Evolutionary conservation across 2,797 vertebrate species (phyloP), one percentile per base, ranked within the genome.

Genomic region (Sphaeramia orbicularis): DNA sequence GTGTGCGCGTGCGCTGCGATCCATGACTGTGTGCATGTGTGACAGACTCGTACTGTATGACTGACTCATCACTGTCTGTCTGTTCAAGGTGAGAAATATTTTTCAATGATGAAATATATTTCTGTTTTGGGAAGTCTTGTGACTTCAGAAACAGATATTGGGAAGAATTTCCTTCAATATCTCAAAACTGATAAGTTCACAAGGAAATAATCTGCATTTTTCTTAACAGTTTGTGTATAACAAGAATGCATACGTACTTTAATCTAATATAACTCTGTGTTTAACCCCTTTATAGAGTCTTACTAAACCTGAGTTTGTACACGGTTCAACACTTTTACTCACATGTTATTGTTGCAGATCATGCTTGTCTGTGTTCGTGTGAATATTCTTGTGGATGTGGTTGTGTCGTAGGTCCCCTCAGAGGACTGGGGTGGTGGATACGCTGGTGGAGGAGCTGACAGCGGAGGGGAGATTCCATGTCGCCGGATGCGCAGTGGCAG

Each of bases 401-500:
- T 54, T 73, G 32, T 65, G 56, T 57, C 68, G 60, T 74, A 99
- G 97, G 98, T 99, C 84, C 97, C 98, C 0, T 95, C 97, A 53
- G 97, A 99, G 35, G 98, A 99, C 66, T 99, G 97, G 97, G 95
- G 95, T 6, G 92, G 91, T 10, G 95, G 94, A 16, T 97, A 96
- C 71, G 93, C 95, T 0, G 87, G 90, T 0, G 93, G 90, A 4
- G 95, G 93, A 42, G 38, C 66, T 0, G 93, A 94, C 52, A 64
- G 78, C 1, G 96, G 95, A 0, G 97, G 97, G 12, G 98, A 99
- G 94, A 99, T 99, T 60, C 98, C 98, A 0, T 99, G 98, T 85
- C 94, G 98, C 18, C 94, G 98, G 65, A 99, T 99, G 98, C 95
- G 98, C 73, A 99, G 97, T 4, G 98, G 98, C 90, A 99, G 98